A percentile compares a stretch with the other conserved stretches of the same genome.
Evolutionary conservation across 2,888 invertebrate genomes (phyloP).

Genomic region (Liposcelis brunnea): DNA sequence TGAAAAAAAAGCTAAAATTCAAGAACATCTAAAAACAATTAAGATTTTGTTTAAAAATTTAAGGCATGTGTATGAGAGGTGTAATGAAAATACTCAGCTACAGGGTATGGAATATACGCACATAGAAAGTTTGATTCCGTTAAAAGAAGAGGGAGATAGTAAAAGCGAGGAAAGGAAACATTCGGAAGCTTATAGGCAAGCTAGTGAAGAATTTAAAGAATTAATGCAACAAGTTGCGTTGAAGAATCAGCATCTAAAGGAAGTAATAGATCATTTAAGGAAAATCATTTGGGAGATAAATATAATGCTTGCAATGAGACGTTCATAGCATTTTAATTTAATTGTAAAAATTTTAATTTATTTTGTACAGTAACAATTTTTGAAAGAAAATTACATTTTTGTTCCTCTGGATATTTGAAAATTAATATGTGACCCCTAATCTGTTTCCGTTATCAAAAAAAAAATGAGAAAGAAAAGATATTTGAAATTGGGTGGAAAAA

Average conservation of each 20-base stretch:
- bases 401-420: no score
- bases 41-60: slow-evolving; percentile 67
- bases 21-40: slow-evolving; percentile 69
- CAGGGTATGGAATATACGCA: slow-evolving; percentile 85
- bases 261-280: slow-evolving; percentile 82
- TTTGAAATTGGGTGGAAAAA: no score
- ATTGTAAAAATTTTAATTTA: no score
- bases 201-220: slow-evolving; percentile 70
- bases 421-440: no score
- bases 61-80: slow-evolving; percentile 77
- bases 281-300: slow-evolving; percentile 95
- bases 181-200: slow-evolving; percentile 66
- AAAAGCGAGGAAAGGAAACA: slow-evolving; percentile 73
- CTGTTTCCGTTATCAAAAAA: no score
- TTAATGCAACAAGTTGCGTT: slow-evolving; percentile 75
- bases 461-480: no score
- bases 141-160: slow-evolving; percentile 73
- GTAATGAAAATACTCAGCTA: slow-evolving; percentile 75
- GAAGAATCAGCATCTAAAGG: slow-evolving; percentile 84
- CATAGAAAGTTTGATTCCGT: slow-evolving; percentile 76
- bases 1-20: slow-evolving; percentile 75
- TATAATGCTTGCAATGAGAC: slow-evolving; percentile 88
- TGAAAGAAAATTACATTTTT: no score
- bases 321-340: slow-evolving; percentile 34
- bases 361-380: no score